Base-by-base conservation (phyloP, 2,888 invertebrate genomes). In the Melipona bicolor region DNA sequence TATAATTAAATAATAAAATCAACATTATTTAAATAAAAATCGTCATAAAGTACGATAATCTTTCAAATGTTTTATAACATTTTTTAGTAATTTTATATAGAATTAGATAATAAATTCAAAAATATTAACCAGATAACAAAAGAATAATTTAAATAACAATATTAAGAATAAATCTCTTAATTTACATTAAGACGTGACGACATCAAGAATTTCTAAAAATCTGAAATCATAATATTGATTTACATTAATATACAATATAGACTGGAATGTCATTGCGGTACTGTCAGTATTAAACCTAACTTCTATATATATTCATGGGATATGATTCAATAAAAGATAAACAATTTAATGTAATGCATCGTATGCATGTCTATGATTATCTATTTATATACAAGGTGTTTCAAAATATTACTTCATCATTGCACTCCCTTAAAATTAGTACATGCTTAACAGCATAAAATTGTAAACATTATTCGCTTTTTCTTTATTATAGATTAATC, bases 261-360 rank as follows among this genome's bases (percentile, higher is more conserved):
- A 87, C 81, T 82, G 84, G 84, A 87, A 87, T 87, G 87, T 87
- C 84, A 80, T 84, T 79, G 71, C 61, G 77, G 87, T 87, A 87
- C 87, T 82, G 75, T 87, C 72, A 78, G 82, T 84, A 84, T 78
- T 81, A 87, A 85, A 85, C 81, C 79, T 85, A 87, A 85, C 43
- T 74, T 81, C 56, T 61, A 32, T 71, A 69, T 82, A 77, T 84
- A 79, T 67, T 83, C 69, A 61, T 80, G 65, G 79, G 75, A 85
- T 87, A 81, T 81, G 81, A 79, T 79, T 83, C 62, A 71, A 77
- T 81, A 81, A 77, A 73, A 81, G 78, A 81, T 77, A 87, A 86
- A 79, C 83, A 79, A 77, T 83, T 73, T 86, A 70, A 79, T 79
- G 67, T 77, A 69, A 81, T 86, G 81, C 78, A 52, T 78, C 62